Evolutionary conservation across 2,113 vertebrate species (phyloP).

Genomic region (Menidia beryllina): DNA sequence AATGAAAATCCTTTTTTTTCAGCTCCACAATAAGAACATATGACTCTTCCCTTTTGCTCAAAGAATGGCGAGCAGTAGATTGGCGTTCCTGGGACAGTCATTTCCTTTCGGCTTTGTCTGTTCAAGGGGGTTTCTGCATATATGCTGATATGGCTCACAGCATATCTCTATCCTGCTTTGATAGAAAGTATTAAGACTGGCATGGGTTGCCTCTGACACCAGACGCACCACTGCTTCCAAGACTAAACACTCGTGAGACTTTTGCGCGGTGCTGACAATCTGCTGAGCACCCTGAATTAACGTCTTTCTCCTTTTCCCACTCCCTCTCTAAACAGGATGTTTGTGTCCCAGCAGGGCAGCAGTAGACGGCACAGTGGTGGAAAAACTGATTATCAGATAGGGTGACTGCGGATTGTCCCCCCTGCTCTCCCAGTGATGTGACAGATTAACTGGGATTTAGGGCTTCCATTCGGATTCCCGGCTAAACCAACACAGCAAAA

Average conservation of each 20-base stretch:
- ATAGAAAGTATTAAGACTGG: not conserved
- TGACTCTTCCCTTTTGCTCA: not conserved
- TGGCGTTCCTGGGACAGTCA: constrained; percentile 5
- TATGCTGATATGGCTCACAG: constrained; percentile 21
- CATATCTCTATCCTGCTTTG: not conserved
- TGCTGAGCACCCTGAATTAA: not conserved
- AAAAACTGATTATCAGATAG: constrained; percentile 81
- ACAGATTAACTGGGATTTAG: constrained; percentile 80
- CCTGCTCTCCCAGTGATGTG: constrained; percentile 61
- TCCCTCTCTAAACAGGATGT: constrained; percentile 82
- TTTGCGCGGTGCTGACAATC: constrained; percentile 3
- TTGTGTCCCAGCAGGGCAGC: constrained; percentile 70
- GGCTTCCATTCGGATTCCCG: constrained; percentile 56
- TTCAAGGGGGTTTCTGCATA: constrained; percentile 21
- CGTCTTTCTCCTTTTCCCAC: constrained; percentile 33
- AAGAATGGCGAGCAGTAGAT: constrained; percentile 7
- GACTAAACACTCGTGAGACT: not conserved
- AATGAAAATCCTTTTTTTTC: not conserved
- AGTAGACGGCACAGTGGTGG: constrained; percentile 63
- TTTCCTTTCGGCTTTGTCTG: constrained; percentile 10
- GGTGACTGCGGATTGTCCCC: constrained; percentile 54
- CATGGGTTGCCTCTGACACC: not conserved
- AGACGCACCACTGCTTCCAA: not conserved
- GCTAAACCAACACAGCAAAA: constrained; percentile 67
- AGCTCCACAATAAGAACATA: not conserved